These are phyloP conservation scores for Plusia festucae DNA, from an alignment of 2,888 invertebrate species.

Conservation along the genomic window DNA sequence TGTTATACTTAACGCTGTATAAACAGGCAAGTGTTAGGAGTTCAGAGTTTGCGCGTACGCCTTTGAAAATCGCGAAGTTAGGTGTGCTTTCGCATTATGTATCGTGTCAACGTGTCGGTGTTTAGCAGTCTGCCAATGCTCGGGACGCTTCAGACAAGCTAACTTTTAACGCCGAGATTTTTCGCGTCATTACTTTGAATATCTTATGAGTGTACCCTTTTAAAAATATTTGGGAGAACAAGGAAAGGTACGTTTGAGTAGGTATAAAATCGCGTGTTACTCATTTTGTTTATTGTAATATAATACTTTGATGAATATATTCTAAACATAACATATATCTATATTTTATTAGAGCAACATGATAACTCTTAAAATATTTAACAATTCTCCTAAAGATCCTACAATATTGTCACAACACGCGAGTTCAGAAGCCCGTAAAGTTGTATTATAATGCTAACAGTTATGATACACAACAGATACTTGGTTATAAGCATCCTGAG, in stretches of 20 bases:
- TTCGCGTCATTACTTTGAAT: conserved; percentile 44
- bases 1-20: conserved; percentile 85
- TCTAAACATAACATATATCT: too few species aligned
- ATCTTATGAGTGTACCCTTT: conserved; percentile 38
- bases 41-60: conserved; percentile 73
- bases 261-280: too few species aligned
- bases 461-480: too few species aligned
- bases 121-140: conserved; percentile 66
- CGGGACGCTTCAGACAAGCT: conserved; percentile 41
- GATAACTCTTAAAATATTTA: too few species aligned
- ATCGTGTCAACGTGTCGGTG: conserved; percentile 58
- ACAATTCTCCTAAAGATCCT: too few species aligned
- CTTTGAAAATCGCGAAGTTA: conserved; percentile 56
- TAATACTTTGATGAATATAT: too few species aligned
- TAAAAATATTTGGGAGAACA: conserved; percentile 9
- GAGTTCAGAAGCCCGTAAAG: too few species aligned
- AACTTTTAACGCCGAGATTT: conserved; percentile 16
- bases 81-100: conserved; percentile 49
- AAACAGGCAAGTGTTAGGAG: conserved; percentile 72
- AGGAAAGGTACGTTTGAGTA: not conserved
- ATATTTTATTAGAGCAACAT: too few species aligned
- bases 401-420: too few species aligned
- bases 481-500: conserved; percentile 2
- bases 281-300: too few species aligned
- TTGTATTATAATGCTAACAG: too few species aligned